phyloP scores from a whole-genome alignment of 2,113 vertebrate species.

The Suricata suricatta region DNA sequence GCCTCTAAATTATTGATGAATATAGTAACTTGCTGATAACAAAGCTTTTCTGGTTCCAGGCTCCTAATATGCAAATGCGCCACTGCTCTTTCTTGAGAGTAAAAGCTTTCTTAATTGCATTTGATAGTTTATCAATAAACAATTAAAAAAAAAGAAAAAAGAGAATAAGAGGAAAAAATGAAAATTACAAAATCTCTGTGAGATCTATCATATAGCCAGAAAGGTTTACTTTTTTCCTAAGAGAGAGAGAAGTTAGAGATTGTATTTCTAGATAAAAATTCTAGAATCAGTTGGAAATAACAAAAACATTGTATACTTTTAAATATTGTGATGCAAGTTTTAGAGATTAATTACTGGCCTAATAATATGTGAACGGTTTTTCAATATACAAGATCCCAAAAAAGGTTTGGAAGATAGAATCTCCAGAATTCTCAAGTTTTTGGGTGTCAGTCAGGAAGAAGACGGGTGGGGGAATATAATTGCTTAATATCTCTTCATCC shows the following conservation, averaged over 20 bases:
- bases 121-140: conserved; percentile 46
- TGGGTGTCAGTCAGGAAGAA: not conserved
- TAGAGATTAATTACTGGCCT: not conserved
- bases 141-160: not conserved
- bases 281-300: not conserved
- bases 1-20: conserved; percentile 49
- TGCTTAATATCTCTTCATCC: not conserved
- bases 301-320: not conserved
- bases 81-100: not conserved
- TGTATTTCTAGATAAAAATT: not conserved
- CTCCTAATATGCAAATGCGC: not conserved
- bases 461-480: fast-evolving
- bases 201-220: not conserved
- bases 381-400: not conserved
- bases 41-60: not conserved
- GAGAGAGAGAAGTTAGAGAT: not conserved
- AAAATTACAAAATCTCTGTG: not conserved
- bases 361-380: not conserved
- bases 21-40: conserved; percentile 32
- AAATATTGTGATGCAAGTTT: not conserved
- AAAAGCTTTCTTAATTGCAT: not conserved
- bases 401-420: not conserved
- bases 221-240: not conserved
- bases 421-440: not conserved
- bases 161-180: not conserved